These are phyloP conservation scores for Pilophorus perplexus DNA, from an alignment of 2,888 invertebrate species.

Conservation along the genomic window DNA sequence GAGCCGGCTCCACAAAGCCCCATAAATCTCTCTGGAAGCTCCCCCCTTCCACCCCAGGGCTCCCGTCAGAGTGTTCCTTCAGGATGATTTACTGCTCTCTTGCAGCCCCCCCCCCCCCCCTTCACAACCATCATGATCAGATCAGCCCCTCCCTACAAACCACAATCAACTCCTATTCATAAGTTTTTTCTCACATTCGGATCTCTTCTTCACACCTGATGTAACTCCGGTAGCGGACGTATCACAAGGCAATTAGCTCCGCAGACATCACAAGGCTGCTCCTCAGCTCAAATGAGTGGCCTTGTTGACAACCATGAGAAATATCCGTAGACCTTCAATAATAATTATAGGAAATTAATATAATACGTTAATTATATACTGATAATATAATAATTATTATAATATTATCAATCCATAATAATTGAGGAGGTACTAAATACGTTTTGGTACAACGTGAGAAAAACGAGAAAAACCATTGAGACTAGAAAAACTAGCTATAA, in stretches of 20 bases:
- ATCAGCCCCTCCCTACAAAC: slow-evolving; percentile 34
- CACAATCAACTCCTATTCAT: slow-evolving; percentile 41
- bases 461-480: too few relatives aligned
- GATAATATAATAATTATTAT: too few relatives aligned
- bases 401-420: too few relatives aligned
- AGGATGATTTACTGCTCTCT: slow-evolving; percentile 40
- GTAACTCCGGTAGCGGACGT: slow-evolving; percentile 28
- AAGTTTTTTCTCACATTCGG: slow-evolving; percentile 25
- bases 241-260: slow-evolving; percentile 33
- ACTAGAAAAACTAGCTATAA: too few relatives aligned
- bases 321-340: too few relatives aligned
- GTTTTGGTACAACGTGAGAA: too few relatives aligned
- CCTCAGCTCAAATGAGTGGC: too few relatives aligned
- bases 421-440: too few relatives aligned
- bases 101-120: slow-evolving; percentile 13
- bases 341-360: too few relatives aligned
- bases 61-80: slow-evolving; percentile 28
- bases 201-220: slow-evolving; percentile 36
- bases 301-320: too few relatives aligned
- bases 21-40: slow-evolving; percentile 37
- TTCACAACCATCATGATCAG: slow-evolving; percentile 24
- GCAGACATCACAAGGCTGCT: slow-evolving; percentile 10
- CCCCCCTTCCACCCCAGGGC: neutral
- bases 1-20: slow-evolving; percentile 7
- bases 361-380: too few relatives aligned